phyloP scores from a whole-genome alignment of 1,140 invertebrate genomes.

The Pteromalus puparum region DNA sequence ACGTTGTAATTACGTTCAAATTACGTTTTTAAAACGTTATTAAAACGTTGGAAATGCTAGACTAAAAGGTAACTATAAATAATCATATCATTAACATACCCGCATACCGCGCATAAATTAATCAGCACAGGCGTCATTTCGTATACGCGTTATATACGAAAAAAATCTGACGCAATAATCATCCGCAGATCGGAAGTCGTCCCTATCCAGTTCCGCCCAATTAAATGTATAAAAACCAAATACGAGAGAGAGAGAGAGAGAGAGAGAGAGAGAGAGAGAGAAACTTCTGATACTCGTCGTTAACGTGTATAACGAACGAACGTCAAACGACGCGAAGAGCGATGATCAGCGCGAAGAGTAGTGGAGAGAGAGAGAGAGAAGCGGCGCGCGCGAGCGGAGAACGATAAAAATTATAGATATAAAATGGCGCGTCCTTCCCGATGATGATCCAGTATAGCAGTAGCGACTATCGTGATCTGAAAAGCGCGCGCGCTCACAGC shows the following conservation, averaged over 20 bases:
- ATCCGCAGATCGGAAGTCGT: not conserved
- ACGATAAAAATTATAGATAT: constrained; percentile 53
- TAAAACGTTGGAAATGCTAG: no score
- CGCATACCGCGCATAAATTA: not conserved
- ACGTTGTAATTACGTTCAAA: no score
- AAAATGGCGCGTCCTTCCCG: constrained; percentile 50
- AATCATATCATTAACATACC: not conserved
- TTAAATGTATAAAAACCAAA: not conserved
- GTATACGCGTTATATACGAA: not conserved
- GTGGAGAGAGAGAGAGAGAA: constrained; percentile 15
- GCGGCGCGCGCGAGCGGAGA: not conserved
- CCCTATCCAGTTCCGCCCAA: constrained; percentile 6
- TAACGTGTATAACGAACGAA: not conserved
- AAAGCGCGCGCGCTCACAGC: constrained; percentile 37
- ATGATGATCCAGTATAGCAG: constrained; percentile 45
- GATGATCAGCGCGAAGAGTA: constrained; percentile 4
- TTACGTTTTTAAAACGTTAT: no score
- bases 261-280: not conserved
- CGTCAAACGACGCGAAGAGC: not conserved
- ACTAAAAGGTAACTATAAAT: no score
- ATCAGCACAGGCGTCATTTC: not conserved
- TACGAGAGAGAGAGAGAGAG: not conserved
- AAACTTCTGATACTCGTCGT: no score
- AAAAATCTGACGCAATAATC: no score
- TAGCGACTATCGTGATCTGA: constrained; percentile 45